A percentile compares a stretch with the other conserved stretches of the same genome.
Conservation (phyloP, 1,140 invertebrate species). For the Euura lappo region DNA sequence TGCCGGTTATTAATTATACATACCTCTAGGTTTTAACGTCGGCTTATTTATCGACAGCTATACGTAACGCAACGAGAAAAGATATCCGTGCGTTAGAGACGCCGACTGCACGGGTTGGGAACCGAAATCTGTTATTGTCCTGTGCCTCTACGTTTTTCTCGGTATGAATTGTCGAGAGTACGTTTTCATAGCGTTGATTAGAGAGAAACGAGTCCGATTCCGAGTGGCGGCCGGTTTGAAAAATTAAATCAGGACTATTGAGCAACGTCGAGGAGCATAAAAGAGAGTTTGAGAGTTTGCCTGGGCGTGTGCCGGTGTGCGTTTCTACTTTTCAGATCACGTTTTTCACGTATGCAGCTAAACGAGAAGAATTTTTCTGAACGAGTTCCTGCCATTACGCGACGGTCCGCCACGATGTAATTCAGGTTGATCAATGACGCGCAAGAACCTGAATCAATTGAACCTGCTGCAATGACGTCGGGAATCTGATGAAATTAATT, state of each 20-base stretch:
- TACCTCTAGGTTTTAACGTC: constrained; percentile 18
- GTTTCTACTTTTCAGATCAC: constrained; percentile 7
- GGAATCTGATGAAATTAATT: neutral
- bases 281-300: neutral
- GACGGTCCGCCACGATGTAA: neutral
- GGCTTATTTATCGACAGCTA: neutral
- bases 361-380: neutral
- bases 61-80: too few relatives aligned
- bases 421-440: constrained; percentile 6
- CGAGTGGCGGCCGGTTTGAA: neutral
- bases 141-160: neutral
- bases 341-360: neutral
- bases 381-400: constrained; percentile 3
- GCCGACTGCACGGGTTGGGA: too few relatives aligned
- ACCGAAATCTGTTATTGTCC: too few relatives aligned
- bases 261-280: neutral
- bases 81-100: neutral
- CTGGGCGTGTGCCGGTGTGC: neutral
- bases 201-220: neutral
- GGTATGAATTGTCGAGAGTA: neutral
- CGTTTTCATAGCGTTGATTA: neutral
- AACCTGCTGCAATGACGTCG: neutral
- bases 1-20: constrained; percentile 33
- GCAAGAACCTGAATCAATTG: neutral
- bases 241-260: constrained; percentile 1